These are phyloP conservation scores for Myiotriccus ornatus DNA, from an alignment of 2,797 vertebrate genomes.

Conservation along the genomic window DNA sequence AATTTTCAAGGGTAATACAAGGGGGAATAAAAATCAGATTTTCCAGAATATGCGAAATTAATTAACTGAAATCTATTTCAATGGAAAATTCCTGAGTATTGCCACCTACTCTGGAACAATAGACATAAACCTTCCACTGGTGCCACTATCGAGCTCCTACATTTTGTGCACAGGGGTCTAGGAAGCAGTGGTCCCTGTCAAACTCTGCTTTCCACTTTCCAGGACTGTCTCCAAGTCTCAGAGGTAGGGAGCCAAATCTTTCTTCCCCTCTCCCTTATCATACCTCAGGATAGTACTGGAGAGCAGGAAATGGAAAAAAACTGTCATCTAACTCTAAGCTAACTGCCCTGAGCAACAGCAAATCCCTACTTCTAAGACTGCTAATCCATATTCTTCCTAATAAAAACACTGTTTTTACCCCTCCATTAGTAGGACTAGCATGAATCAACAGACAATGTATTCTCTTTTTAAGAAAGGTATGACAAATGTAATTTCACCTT, in stretches of 20 bases:
- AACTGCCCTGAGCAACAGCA: background rate
- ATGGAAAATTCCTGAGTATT: background rate
- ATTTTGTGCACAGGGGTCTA: background rate
- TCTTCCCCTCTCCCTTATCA: background rate
- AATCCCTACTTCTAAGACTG: background rate
- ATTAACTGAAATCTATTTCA: constrained; percentile 3
- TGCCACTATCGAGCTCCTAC: background rate
- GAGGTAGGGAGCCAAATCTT: background rate
- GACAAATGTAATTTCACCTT: background rate
- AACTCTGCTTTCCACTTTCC: background rate
- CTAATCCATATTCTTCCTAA: background rate
- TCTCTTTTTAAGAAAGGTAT: background rate
- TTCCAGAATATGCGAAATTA: background rate
- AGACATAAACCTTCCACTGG: background rate
- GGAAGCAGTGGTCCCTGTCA: background rate
- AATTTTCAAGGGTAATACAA: background rate
- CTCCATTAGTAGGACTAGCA: background rate
- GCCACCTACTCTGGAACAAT: background rate
- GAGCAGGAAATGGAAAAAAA: background rate
- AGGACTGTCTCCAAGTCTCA: background rate
- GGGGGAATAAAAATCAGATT: background rate
- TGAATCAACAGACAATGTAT: background rate
- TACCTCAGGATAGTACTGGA: background rate
- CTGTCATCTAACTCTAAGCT: background rate
- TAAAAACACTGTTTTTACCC: background rate